Base-by-base conservation (phyloP, 2,888 invertebrate genomes). In the Clitarchus hookeri region DNA sequence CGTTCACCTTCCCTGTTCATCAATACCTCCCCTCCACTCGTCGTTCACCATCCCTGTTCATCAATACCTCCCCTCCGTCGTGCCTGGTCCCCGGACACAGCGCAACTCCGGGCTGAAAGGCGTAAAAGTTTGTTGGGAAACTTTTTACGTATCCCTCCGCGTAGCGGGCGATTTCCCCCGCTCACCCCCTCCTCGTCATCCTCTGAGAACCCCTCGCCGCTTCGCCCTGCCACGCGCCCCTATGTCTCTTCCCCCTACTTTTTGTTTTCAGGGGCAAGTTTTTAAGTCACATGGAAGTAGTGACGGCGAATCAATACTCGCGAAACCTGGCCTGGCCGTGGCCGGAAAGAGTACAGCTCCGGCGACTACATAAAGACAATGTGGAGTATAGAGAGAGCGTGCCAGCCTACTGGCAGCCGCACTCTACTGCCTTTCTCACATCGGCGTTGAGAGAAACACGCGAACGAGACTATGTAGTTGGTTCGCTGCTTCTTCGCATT, bases 111-210 rank as follows among this genome's bases (percentile, higher is more conserved):
- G 65, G 0, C 65, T 65, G 65, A 65, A n/a, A 6, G n/a, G 65
- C 8, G 65, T 65, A 65, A 65, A 65, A 65, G 65, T 65, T 65
- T 65, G 84, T 84, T 84, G 84, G 65, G 36, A 36, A 84, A 48
- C 26, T 77, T 65, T 65, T 65, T 53, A 77, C 27, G 65, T 19
- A 84, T 53, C 36, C 65, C 77, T 84, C 53, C 65, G 53, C 54
- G 84, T 48, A 19, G 48, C 48, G 54, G 23, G n/a, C 65, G 8
- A 27, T 6, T 84, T n/a, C 53, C 8, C 44, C n/a, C 83, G 0
- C 80, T 8, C 27, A 3, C 83, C 23, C 26, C 44, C n/a, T n/a
- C n/a, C n/a, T 27, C 48, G 9, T n/a, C 83, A 12, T 12, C 27
- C n/a, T 6, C n/a, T n/a, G n/a, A n/a, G n/a, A 44, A 48, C 27